Evolutionary conservation across 2,888 invertebrate species (phyloP).

Genomic region (Lampropteryx suffumata): DNA sequence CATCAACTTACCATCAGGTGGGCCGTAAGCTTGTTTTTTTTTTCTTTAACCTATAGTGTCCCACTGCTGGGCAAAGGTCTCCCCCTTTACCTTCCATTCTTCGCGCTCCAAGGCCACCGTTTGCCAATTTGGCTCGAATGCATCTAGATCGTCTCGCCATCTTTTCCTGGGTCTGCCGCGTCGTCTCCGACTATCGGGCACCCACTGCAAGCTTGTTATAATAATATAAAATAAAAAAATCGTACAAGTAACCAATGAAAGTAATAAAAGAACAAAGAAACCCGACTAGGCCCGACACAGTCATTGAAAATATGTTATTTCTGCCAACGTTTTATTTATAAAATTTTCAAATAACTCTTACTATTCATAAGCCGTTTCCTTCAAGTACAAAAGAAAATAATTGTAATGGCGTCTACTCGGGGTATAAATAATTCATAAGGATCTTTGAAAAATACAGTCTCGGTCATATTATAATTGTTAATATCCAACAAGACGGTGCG

Average conservation of each 20-base stretch:
- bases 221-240: conserved; percentile 8
- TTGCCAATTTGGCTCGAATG: too few relatives aligned
- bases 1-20: too few relatives aligned
- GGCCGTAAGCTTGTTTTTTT: too few relatives aligned
- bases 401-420: conserved; percentile 73
- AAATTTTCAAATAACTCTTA: conserved; percentile 50
- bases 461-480: conserved; percentile 73
- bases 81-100: too few relatives aligned
- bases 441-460: conserved; percentile 71
- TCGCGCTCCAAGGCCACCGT: too few relatives aligned
- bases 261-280: conserved; percentile 21
- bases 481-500: conserved; percentile 41
- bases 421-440: conserved; percentile 75
- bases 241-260: conserved; percentile 16
- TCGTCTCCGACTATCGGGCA: too few relatives aligned
- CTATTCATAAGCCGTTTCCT: conserved; percentile 69
- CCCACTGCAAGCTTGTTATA: neutral
- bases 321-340: conserved; percentile 39
- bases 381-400: conserved; percentile 70
- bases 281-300: conserved; percentile 14
- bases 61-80: too few relatives aligned
- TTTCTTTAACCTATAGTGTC: too few relatives aligned
- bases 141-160: too few relatives aligned
- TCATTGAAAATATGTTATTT: conserved; percentile 22
- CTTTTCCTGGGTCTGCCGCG: too few relatives aligned